Evolutionary conservation across 1,140 invertebrate genomes (phyloP), one percentile per base, ranked within the genome.

Genomic region (Marisa cornuarietis): DNA sequence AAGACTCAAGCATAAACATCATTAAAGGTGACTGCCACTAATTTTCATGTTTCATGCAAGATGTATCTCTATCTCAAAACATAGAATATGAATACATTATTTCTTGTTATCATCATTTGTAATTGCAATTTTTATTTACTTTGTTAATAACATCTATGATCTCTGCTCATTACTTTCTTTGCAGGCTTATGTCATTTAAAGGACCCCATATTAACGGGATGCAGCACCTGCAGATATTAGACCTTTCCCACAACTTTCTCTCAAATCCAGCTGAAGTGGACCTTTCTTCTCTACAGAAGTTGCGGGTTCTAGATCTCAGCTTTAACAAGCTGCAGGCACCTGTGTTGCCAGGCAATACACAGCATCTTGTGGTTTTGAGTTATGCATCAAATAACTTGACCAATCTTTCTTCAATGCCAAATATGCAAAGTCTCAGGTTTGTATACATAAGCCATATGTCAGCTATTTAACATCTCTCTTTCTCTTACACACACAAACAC

Each of bases 261-360:
- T 24, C 83, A 66, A 49, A 82, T 7, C 73, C 77, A 7, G 81
- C 79, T 52, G 42, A 81, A 49, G 62, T 82, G 65, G 71, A 83
- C 61, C 63, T 87, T 1, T 74, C 74, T 5, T 68, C 83, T 10
- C 62, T 86, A 51, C 68, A 78, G n/a, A 68, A 83, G 2, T 78
- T 89, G 13, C 22, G 81, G n/a, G 7, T 73, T 24, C 77, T 89
- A 18, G 85, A 88, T 71, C 71, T 89, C 10, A 86, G 85, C 76
- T 77, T 79, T 71, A 90, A 90, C 72, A 54, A 78, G 3, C 78
- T 90, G 49, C 66, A 71, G 26, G 62, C 75, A 16, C 71, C 87
- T 16, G 62, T 76, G 4, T 69, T 85, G 54, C 82, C 85, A 5
- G 71, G 72, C 8, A 82, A 80, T 51, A 82, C 85, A 9, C 20